A percentile compares a stretch with the other conserved stretches of the same genome.
Conservation (phyloP, 2,797 vertebrate genomes). For the Valencia hispanica region DNA sequence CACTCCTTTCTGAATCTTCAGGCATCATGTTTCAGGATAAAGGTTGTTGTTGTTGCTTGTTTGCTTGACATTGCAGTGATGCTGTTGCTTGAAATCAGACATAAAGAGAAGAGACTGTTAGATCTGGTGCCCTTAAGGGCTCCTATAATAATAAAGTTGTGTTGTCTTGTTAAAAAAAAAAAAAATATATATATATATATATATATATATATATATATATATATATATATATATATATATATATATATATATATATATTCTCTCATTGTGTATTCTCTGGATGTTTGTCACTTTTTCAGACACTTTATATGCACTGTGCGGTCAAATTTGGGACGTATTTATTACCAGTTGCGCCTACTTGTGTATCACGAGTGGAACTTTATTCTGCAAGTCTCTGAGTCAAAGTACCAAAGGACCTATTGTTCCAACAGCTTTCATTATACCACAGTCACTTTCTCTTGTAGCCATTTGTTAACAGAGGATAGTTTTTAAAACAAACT, state of each 20-base stretch:
- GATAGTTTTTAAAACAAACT: slow-evolving; percentile 17
- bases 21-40: not conserved
- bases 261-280: slow-evolving; percentile 27
- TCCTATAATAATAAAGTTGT: slow-evolving; percentile 57
- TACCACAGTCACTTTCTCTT: slow-evolving; percentile 23
- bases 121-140: slow-evolving; percentile 47
- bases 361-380: slow-evolving; percentile 44
- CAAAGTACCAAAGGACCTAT: slow-evolving; percentile 51
- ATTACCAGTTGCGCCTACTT: slow-evolving; percentile 49
- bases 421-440: slow-evolving; percentile 55
- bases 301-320: slow-evolving; percentile 39
- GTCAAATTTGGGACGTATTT: slow-evolving; percentile 56
- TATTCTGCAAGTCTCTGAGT: slow-evolving; percentile 33
- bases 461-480: slow-evolving; percentile 21
- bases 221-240: slow-evolving; percentile 2
- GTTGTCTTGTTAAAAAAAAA: slow-evolving; percentile 30
- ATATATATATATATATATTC: slow-evolving; percentile 5
- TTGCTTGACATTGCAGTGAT: not conserved
- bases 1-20: not conserved
- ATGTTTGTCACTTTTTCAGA: slow-evolving; percentile 13
- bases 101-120: slow-evolving; percentile 18
- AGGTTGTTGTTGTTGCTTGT: not conserved
- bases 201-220: slow-evolving; percentile 3
- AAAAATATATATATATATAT: slow-evolving; percentile 3
- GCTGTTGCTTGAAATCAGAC: not conserved